These are phyloP conservation scores for Salvelinus namaycush DNA, from an alignment of 2,113 vertebrate species.

Conservation along the genomic window DNA sequence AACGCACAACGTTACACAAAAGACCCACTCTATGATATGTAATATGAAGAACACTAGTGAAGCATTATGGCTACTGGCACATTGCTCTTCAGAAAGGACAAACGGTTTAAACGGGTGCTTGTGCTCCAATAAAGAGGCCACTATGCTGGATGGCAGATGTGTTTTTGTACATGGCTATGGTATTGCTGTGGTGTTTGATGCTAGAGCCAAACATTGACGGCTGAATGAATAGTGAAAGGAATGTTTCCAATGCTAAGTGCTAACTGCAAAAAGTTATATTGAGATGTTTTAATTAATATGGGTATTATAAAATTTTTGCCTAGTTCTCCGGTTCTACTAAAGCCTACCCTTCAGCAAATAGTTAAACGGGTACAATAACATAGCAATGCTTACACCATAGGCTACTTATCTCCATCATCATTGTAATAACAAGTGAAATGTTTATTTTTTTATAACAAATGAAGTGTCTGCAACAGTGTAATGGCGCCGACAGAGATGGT, in stretches of 20 bases:
- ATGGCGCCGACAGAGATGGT: no score
- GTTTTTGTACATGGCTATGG: conserved; percentile 54
- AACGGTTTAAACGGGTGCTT: conserved; percentile 62
- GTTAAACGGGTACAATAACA: neutral
- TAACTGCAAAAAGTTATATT: neutral
- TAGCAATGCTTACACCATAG: conserved; percentile 6
- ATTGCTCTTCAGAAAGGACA: conserved; percentile 39
- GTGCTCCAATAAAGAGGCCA: conserved; percentile 61
- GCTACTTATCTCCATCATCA: neutral
- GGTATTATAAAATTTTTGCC: no score
- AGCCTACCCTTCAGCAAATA: no score
- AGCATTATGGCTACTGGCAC: conserved; percentile 41
- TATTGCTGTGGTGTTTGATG: conserved; percentile 46
- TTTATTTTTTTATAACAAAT: conserved; percentile 7
- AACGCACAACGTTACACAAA: conserved; percentile 26
- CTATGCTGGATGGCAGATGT: conserved; percentile 63
- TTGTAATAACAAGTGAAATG: neutral
- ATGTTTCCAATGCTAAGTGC: neutral
- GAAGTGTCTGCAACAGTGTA: neutral
- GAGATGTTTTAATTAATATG: no score
- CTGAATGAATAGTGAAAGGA: neutral
- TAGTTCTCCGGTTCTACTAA: no score
- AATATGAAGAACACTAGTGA: conserved; percentile 63
- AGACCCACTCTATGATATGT: conserved; percentile 50
- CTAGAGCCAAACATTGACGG: conserved; percentile 47